Evolutionary conservation across 2,113 vertebrate species (phyloP), one percentile per base, ranked within the genome.

Genomic region (Zapus hudsonius): DNA sequence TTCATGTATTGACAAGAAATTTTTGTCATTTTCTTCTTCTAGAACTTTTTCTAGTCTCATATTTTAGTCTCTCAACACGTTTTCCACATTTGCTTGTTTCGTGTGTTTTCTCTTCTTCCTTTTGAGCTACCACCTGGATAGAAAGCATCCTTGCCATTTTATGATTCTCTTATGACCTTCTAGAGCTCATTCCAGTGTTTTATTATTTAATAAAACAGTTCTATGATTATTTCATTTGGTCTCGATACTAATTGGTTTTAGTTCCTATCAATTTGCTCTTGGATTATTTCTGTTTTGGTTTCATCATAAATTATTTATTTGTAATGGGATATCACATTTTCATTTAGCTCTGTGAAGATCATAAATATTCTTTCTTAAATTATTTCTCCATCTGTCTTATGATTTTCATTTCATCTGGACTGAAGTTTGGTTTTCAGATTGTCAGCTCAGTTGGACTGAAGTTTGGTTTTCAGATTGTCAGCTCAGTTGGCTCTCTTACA

Each of bases 221-320:
- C 59, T 92, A 23, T 88, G 64, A 44, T 61, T 90, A 40, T 55
- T 40, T 82, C 88, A 75, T 81, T 94, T 27, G 57, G 42, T 40
- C 64, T 91, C 12, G 89, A 84, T 31, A 67, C 25, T 72, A 12
- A 44, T 80, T 67, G n/a, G 27, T 79, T 15, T 42, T 33, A 2
- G 66, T 70, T 61, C 47, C 61, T 93, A 80, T 73, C 66, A 74
- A 16, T 40, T 47, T 27, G 15, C 8, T 55, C 31, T 23, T 16
- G 15, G 36, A 12, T 70, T 47, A 40, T 17, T 23, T 67, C 55
- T 61, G 2, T 52, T 92, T 64, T 75, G 22, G 33, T 81, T 84
- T 92, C 22, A 87, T 73, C 55, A 63, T 76, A 78, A 47, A 89
- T 87, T 42, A 64, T 91, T 93, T 76, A 57, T 87, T 70, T 92